Percentiles rank a stretch among this genome's conserved stretches.
phyloP scores from a whole-genome alignment of 2,797 vertebrate species.

The Caiman crocodilus region DNA sequence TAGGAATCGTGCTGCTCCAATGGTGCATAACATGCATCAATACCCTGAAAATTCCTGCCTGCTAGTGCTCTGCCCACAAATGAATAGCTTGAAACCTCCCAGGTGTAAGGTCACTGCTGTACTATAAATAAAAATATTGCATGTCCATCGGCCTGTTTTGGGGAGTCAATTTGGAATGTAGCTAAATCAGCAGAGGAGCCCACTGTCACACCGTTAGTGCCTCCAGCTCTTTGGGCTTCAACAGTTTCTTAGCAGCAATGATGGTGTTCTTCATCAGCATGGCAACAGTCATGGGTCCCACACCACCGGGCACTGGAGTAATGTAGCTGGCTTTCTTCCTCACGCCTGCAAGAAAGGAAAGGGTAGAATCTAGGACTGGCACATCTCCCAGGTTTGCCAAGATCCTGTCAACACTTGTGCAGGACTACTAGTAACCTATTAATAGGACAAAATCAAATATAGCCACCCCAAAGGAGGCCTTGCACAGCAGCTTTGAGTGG shows the following conservation, averaged over 20 bases:
- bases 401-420: background rate
- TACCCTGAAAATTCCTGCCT: background rate
- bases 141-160: conserved; percentile 73
- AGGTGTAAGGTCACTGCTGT: conserved; percentile 1
- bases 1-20: background rate
- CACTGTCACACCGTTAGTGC: conserved; percentile 48
- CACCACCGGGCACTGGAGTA: conserved; percentile 95
- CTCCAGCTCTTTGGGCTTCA: conserved; percentile 65
- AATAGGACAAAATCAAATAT: no score
- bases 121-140: conserved; percentile 81
- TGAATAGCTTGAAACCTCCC: conserved; percentile 43
- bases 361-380: fast-evolving
- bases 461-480: no score
- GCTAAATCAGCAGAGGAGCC: background rate
- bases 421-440: no score
- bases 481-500: no score
- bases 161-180: conserved; percentile 58
- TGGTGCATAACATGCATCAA: background rate
- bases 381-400: fast-evolving
- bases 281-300: conserved; percentile 97
- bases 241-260: conserved; percentile 93
- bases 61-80: conserved; percentile 10
- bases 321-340: conserved; percentile 94
- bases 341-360: conserved; percentile 83
- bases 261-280: conserved; percentile 99